Evolutionary conservation across 2,888 invertebrate species (phyloP).

Genomic region (Cheilosia grossa): DNA sequence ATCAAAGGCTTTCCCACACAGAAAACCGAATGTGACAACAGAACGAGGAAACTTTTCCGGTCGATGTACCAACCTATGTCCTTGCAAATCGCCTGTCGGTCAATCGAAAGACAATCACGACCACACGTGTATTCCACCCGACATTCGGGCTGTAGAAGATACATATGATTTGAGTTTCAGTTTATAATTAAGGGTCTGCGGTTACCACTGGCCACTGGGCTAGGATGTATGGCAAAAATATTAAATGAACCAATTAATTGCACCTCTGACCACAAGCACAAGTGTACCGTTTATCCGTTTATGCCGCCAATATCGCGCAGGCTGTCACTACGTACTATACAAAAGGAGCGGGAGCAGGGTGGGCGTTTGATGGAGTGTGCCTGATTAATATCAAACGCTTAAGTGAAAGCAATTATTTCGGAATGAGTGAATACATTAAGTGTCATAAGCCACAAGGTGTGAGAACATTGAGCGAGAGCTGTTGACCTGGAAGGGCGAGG

Average conservation of each 20-base stretch:
- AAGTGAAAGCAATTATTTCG: constrained; percentile 60
- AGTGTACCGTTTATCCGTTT: neutral
- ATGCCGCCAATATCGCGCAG: neutral
- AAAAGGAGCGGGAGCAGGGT: neutral
- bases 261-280: constrained; percentile 20
- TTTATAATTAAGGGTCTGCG: constrained; percentile 51
- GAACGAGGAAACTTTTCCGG: constrained; percentile 23
- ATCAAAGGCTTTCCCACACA: constrained; percentile 38
- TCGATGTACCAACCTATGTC: constrained; percentile 6
- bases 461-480: constrained; percentile 4
- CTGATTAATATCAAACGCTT: constrained; percentile 58
- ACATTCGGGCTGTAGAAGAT: neutral
- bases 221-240: constrained; percentile 34
- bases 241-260: constrained; percentile 58
- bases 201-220: neutral
- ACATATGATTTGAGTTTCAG: constrained; percentile 9
- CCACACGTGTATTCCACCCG: neutral
- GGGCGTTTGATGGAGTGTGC: constrained; percentile 29
- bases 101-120: constrained; percentile 10
- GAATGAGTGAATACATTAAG: constrained; percentile 63
- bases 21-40: constrained; percentile 15
- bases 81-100: constrained; percentile 36
- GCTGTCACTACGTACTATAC: neutral
- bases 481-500: neutral
- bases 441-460: constrained; percentile 50